Conservation (phyloP, 2,797 vertebrate species). For the Pseudochirops corinnae region DNA sequence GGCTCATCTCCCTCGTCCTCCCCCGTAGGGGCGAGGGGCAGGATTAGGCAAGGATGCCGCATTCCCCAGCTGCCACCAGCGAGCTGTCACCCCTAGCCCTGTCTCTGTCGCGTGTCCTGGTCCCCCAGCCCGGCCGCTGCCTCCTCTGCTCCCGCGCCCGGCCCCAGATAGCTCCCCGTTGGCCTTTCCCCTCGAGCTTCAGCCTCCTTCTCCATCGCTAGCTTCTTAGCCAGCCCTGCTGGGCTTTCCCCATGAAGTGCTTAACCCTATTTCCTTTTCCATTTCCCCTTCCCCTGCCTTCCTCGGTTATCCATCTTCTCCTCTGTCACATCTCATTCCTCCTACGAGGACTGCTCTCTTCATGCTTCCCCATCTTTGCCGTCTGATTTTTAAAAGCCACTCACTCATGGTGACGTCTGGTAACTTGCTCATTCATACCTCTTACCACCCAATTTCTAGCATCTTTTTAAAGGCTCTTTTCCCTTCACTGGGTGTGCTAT, state of each 20-base stretch:
- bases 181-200: neutral
- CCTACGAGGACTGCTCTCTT: neutral
- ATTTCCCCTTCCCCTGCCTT: neutral
- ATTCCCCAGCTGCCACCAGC: neutral
- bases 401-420: neutral
- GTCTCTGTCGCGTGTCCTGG: neutral
- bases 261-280: neutral
- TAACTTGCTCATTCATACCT: neutral
- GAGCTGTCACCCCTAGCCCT: no score
- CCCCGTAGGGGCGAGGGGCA: neutral
- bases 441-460: neutral
- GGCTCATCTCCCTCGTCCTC: neutral
- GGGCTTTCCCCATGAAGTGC: neutral
- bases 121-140: no score
- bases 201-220: neutral
- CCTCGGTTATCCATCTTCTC: neutral
- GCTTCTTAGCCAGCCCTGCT: neutral
- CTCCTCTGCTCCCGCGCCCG: no score
- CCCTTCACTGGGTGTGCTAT: neutral
- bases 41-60: neutral
- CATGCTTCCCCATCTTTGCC: neutral
- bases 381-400: neutral
- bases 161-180: conserved; percentile 25
- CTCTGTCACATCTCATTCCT: neutral
- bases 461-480: neutral